Conservation (phyloP, 2,113 vertebrate species). For the Cynopterus brachyotis region DNA sequence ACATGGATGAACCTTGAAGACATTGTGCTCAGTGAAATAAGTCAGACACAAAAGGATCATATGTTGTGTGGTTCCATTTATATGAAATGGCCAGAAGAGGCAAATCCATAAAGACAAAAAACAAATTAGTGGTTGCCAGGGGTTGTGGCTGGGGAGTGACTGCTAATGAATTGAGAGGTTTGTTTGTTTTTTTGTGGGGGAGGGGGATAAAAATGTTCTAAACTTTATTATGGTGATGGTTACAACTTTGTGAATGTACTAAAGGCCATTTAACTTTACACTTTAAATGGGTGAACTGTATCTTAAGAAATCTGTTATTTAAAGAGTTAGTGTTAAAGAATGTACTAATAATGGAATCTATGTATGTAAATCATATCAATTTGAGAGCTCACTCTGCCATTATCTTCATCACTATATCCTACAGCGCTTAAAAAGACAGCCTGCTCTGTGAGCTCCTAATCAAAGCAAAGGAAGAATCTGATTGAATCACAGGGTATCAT, state of each 20-base stretch:
- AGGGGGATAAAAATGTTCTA: background rate
- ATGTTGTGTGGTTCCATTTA: background rate
- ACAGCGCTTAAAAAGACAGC: constrained; percentile 19
- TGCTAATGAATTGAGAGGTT: background rate
- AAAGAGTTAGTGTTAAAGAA: background rate
- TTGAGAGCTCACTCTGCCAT: background rate
- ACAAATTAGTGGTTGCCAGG: background rate
- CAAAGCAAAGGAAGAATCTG: background rate
- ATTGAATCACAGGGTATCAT: background rate
- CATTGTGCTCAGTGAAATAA: background rate
- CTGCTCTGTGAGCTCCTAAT: background rate
- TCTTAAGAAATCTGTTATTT: background rate
- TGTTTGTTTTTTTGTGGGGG: background rate
- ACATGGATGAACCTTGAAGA: background rate
- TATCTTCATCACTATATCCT: background rate
- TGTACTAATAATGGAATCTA: background rate
- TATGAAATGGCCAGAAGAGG: background rate
- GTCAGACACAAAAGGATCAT: background rate
- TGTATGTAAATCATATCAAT: background rate
- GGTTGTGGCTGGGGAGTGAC: background rate
- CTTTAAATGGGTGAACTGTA: background rate
- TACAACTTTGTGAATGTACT: background rate
- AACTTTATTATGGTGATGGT: background rate
- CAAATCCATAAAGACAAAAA: constrained; percentile 8
- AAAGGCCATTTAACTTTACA: background rate